Conservation (phyloP, 1,140 invertebrate species). For the Brachionus paranguensis region DNA sequence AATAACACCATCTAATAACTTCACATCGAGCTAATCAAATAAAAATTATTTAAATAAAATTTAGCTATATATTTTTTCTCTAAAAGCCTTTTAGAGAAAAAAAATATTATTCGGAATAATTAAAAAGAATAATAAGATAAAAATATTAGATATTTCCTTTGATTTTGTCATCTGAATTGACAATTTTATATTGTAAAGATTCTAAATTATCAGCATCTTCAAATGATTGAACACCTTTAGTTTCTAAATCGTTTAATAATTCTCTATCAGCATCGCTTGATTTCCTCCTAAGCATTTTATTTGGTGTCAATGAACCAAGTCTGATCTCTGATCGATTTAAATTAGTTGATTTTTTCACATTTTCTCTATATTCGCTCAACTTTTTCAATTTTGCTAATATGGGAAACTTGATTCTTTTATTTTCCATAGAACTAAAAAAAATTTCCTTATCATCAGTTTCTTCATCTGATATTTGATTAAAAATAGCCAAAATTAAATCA, state of each 20-base stretch:
- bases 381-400: background rate
- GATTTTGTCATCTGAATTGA: background rate
- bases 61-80: too few species aligned
- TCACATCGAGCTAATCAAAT: too few species aligned
- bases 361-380: background rate
- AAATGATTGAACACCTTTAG: background rate
- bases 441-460: background rate
- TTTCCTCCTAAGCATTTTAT: background rate
- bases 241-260: background rate
- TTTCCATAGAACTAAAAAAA: background rate
- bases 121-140: too few species aligned
- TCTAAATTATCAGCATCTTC: slow-evolving; percentile 30
- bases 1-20: too few species aligned
- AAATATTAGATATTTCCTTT: background rate
- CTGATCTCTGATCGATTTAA: background rate
- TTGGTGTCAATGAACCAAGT: background rate
- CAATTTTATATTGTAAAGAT: slow-evolving; percentile 15
- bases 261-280: slow-evolving; percentile 24
- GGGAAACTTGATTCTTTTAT: background rate
- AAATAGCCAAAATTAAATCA: background rate
- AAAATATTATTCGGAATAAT: too few species aligned
- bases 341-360: background rate
- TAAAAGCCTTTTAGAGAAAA: too few species aligned
- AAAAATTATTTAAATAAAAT: too few species aligned
- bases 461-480: slow-evolving; percentile 28